Evolutionary conservation across 1,140 invertebrate species (phyloP).

Genomic region (Bilobella aurantiaca): DNA sequence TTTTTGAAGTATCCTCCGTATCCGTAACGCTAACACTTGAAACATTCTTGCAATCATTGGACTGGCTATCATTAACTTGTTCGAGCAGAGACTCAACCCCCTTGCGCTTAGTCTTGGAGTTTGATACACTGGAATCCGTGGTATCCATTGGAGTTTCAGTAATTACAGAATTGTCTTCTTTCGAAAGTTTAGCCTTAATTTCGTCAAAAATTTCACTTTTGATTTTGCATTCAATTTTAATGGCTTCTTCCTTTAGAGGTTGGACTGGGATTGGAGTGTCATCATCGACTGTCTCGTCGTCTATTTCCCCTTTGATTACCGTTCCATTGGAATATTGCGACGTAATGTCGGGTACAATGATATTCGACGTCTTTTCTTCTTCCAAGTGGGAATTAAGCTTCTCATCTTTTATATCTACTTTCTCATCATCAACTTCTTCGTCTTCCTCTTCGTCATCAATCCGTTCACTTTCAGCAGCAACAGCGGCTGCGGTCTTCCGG

Average conservation of each 20-base stretch:
- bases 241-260: too few species aligned
- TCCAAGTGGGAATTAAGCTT: neutral
- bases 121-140: neutral
- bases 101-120: neutral
- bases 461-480: constrained; percentile 46
- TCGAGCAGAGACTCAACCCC: neutral
- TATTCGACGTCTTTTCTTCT: neutral
- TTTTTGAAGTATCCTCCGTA: constrained; percentile 13
- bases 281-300: constrained; percentile 45
- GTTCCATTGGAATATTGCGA: neutral
- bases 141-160: neutral
- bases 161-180: too few species aligned
- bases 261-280: neutral
- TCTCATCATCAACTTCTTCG: constrained; percentile 61
- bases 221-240: too few species aligned
- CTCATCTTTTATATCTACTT: neutral
- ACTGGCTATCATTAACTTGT: neutral
- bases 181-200: too few species aligned
- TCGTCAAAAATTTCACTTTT: too few species aligned
- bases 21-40: neutral
- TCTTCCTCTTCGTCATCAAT: constrained; percentile 49
- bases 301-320: constrained; percentile 48
- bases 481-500: constrained; percentile 56
- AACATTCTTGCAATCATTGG: neutral
- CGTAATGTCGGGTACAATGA: neutral